Base-by-base conservation (phyloP, 2,888 invertebrate genomes). In the Drosophila fungiperda region DNA sequence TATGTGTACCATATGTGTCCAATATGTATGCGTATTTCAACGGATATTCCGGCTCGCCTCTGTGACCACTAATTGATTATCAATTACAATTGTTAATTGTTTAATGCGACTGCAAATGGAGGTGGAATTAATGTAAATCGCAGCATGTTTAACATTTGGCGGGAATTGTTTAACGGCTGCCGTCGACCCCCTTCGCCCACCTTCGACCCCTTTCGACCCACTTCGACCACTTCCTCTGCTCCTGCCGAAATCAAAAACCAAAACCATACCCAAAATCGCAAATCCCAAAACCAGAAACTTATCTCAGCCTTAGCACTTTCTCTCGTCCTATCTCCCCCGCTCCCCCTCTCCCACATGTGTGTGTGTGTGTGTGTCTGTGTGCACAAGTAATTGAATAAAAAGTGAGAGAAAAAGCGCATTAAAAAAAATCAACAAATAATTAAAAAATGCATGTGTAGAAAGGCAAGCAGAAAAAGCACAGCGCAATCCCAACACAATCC, bases 11-110 rank as follows among this genome's bases (percentile, higher is more conserved):
- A 29, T 29, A 29, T 29, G 29, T 29, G 26, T 26, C 26, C 4
- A 1, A 17, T 23, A 11, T 29, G 3, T 36, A 1, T 48, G n/a
- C 17, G 29, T 40, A 42, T 20, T 53, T 65, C 3, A 23, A 9
- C 33, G 20, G 15, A 20, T 52, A 33, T 52, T 52, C 72, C 57
- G 65, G 72, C 61, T 69, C 57, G 38, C 36, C 73, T 42, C 68
- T 70, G 68, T 70, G 66, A 71, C 70, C 73, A 55, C 84, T 81
- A 85, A 85, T 85, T 89, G 85, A 82, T 89, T 82, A 87, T 85
- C 89, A 85, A 85, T 89, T 85, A 82, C 75, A 81, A 65, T 76
- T 89, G 82, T 76, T 87, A 87, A 85, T 89, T 89, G 77, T 73
- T 84, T 82, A 85, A 85, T 89, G 72, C 82, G 69, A 58, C 71